These are phyloP conservation scores for Leucoraja erinaceus DNA, from an alignment of 2,113 vertebrate species.

Conservation along the genomic window DNA sequence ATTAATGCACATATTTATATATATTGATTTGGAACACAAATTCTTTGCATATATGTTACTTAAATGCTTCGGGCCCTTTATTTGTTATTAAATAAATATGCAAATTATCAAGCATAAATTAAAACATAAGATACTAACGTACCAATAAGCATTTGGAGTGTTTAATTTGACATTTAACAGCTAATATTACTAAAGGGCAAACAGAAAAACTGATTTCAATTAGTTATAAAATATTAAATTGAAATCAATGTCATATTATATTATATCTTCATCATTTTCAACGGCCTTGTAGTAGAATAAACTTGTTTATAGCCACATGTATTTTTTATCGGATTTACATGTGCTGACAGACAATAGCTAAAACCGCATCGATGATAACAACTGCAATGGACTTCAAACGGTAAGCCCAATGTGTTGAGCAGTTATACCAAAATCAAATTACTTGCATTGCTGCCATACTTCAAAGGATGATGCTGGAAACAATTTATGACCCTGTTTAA, in stretches of 20 bases:
- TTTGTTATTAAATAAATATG: not conserved
- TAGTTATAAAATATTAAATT: not conserved
- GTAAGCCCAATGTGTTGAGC: not conserved
- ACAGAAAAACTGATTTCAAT: conserved; percentile 8
- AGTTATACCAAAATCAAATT: not conserved
- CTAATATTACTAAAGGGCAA: not conserved
- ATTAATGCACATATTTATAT: not conserved
- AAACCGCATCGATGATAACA: not conserved
- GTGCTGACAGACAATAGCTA: not conserved
- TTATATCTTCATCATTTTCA: not conserved
- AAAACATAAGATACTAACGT: not conserved
- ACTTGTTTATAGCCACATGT: conserved; percentile 3
- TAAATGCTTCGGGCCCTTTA: not conserved
- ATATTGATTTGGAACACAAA: not conserved
- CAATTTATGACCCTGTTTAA: not conserved
- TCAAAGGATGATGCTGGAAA: conserved; percentile 8
- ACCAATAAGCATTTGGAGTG: not conserved
- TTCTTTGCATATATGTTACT: not conserved
- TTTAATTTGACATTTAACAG: not conserved
- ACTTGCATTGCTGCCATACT: not conserved
- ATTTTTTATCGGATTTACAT: conserved; percentile 1
- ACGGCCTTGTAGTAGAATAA: not conserved
- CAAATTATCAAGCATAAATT: not conserved
- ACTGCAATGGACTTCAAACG: not conserved
- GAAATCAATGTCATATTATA: not conserved